These are phyloP conservation scores for Adelges cooleyi DNA, from an alignment of 1,140 invertebrate genomes.

Conservation along the genomic window DNA sequence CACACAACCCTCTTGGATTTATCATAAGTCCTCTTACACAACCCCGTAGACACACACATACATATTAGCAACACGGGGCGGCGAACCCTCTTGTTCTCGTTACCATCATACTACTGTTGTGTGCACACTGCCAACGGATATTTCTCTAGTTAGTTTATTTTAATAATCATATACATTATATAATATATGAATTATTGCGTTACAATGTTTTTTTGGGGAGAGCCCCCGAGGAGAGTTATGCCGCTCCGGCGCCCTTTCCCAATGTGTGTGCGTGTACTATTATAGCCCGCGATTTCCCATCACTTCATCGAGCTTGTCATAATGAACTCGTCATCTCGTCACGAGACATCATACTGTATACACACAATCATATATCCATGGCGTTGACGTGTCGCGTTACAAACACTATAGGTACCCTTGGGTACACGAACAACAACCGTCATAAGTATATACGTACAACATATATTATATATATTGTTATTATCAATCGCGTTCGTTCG, in stretches of 20 bases:
- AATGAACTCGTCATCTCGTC: slow-evolving; percentile 25
- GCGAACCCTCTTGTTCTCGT: neutral
- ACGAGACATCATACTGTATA: no score
- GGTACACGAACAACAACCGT: no score
- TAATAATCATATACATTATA: slow-evolving; percentile 1
- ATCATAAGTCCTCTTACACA: no score
- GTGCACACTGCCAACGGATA: slow-evolving; percentile 11
- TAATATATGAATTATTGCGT: neutral
- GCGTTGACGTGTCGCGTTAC: slow-evolving; percentile 26
- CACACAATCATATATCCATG: no score
- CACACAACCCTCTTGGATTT: neutral
- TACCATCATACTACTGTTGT: no score
- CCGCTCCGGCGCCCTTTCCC: slow-evolving; percentile 10
- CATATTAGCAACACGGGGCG: neutral
- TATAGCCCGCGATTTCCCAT: slow-evolving; percentile 20
- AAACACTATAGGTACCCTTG: no score
- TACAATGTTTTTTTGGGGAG: neutral
- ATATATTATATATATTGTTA: no score
- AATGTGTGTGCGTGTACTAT: no score
- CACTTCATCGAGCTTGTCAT: slow-evolving; percentile 26
- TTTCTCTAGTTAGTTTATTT: slow-evolving; percentile 26
- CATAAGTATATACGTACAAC: neutral
- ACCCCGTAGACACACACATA: neutral
- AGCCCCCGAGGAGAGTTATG: neutral
- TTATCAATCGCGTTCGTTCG: no score